These are phyloP conservation scores for Etheostoma perlongum DNA, from an alignment of 2,797 vertebrate species.

Conservation along the genomic window DNA sequence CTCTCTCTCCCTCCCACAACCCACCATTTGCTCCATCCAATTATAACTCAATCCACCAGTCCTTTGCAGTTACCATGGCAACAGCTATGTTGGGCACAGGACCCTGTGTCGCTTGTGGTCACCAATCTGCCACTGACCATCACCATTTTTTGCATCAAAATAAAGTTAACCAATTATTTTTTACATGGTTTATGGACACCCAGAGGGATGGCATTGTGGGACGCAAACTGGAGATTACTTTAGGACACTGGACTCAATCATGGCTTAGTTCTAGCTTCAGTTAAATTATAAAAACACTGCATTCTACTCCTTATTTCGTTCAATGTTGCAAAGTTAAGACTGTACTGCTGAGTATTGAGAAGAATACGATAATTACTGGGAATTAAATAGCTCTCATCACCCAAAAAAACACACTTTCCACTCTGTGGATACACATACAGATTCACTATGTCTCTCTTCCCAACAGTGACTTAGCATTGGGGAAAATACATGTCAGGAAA, in stretches of 20 bases:
- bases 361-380: background rate
- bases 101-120: slow-evolving; percentile 66
- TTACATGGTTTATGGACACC: background rate
- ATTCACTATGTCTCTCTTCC: slow-evolving; percentile 20
- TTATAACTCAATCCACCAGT: slow-evolving; percentile 81
- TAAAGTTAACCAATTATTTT: slow-evolving; percentile 35
- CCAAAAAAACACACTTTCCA: slow-evolving; percentile 5
- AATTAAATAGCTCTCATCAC: background rate
- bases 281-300: background rate
- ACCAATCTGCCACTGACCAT: slow-evolving; percentile 63
- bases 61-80: slow-evolving; percentile 84
- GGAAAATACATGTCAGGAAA: slow-evolving; percentile 37
- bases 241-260: background rate
- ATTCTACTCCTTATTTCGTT: background rate
- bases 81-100: slow-evolving; percentile 79
- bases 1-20: slow-evolving; percentile 74
- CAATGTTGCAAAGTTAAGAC: slow-evolving; percentile 8
- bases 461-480: slow-evolving; percentile 23
- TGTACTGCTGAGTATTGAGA: background rate
- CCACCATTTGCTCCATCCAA: slow-evolving; percentile 78
- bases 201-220: background rate
- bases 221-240: background rate
- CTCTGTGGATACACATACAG: slow-evolving; percentile 6
- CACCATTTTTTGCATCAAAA: slow-evolving; percentile 31
- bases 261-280: slow-evolving; percentile 25